phyloP scores from a whole-genome alignment of 2,113 vertebrate genomes.

The Galemys pyrenaicus region DNA sequence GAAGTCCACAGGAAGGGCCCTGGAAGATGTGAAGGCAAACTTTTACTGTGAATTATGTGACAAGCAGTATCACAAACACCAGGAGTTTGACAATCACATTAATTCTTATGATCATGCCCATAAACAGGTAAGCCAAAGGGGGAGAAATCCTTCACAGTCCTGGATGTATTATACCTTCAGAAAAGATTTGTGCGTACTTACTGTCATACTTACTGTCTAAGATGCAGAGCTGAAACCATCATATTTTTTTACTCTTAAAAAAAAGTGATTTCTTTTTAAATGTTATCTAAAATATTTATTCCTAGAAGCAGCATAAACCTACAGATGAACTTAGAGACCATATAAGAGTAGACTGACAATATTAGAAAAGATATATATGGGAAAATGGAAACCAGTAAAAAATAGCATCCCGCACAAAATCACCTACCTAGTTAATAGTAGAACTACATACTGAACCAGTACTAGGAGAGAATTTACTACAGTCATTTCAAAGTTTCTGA shows the following conservation, averaged over 20 bases:
- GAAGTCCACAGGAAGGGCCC: slow-evolving; percentile 91
- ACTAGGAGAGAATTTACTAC: not conserved
- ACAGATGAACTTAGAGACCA: not conserved
- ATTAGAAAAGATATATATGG: not conserved
- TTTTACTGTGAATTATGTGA: slow-evolving; percentile 99
- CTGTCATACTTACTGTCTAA: not conserved
- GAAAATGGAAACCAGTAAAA: not conserved
- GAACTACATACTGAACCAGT: not conserved
- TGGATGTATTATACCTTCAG: slow-evolving; percentile 17
- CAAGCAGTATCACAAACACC: slow-evolving; percentile 99
- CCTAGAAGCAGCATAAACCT: not conserved
- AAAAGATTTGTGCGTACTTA: not conserved
- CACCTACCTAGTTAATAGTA: not conserved
- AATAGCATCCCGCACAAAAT: not conserved
- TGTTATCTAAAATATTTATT: not conserved
- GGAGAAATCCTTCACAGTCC: not conserved
- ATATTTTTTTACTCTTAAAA: not conserved
- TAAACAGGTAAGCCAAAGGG: slow-evolving; percentile 93
- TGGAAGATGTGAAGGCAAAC: slow-evolving; percentile 96
- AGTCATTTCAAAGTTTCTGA: not conserved
- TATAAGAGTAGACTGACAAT: not conserved
- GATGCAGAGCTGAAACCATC: not conserved
- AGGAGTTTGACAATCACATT: slow-evolving; percentile 99
- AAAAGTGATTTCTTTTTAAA: slow-evolving; percentile 24
- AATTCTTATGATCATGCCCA: slow-evolving; percentile 99